phyloP scores from a whole-genome alignment of 2,113 vertebrate genomes.

The Serilophus lunatus region DNA sequence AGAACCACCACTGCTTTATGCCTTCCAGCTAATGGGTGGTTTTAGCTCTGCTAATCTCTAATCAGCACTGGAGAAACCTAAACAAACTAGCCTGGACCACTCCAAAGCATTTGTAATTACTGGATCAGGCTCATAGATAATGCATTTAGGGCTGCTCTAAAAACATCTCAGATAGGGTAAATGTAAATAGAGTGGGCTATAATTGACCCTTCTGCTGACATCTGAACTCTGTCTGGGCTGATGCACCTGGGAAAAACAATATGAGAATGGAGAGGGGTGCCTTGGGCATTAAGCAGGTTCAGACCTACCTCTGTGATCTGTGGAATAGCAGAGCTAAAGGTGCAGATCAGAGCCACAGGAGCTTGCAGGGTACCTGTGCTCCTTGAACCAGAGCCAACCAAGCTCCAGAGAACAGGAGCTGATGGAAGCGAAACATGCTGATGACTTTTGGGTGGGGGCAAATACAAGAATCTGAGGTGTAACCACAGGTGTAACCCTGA shows the following conservation, averaged over 20 bases:
- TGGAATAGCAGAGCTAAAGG: neutral
- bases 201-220: conserved; percentile 33
- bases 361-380: neutral
- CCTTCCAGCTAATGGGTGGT: neutral
- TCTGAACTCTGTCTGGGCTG: neutral
- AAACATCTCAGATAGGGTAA: conserved; percentile 6
- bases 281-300: neutral
- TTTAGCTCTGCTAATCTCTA: conserved; percentile 33
- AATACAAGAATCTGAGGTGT: neutral
- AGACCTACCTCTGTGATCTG: neutral
- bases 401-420: neutral
- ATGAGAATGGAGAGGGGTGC: neutral
- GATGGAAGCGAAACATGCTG: neutral
- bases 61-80: conserved; percentile 28
- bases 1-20: neutral
- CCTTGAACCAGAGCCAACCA: rapidly evolving
- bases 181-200: conserved; percentile 23
- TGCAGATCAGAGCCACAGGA: rapidly evolving
- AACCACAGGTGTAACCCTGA: neutral
- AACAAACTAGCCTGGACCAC: conserved; percentile 11
- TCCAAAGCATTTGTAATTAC: conserved; percentile 23
- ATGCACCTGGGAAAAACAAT: conserved; percentile 13
- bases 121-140: neutral
- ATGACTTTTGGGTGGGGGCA: neutral
- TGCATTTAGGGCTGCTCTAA: conserved; percentile 16